These are phyloP conservation scores for Pao palembangensis DNA, from an alignment of 2,113 vertebrate genomes.

Conservation along the genomic window DNA sequence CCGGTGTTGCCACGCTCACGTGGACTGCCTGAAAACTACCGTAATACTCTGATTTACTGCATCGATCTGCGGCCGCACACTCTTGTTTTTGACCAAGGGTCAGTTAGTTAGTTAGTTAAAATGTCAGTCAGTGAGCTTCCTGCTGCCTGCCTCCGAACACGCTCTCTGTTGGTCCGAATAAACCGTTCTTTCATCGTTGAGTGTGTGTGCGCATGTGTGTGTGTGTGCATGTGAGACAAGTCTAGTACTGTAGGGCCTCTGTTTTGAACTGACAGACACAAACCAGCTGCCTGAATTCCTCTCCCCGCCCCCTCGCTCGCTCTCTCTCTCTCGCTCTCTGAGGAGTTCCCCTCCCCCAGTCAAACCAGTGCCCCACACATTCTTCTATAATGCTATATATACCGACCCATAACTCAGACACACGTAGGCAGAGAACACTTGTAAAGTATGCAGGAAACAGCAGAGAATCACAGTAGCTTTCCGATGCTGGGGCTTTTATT, in stretches of 20 bases:
- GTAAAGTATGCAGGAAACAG: slow-evolving; percentile 3
- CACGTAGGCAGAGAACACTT: slow-evolving; percentile 8
- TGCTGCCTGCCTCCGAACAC: slow-evolving; percentile 48
- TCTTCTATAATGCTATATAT: slow-evolving; percentile 39
- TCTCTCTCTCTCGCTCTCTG: slow-evolving; percentile 53
- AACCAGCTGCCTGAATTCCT: slow-evolving; percentile 70
- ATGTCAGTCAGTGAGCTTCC: slow-evolving; percentile 50
- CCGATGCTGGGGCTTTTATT: slow-evolving; percentile 1
- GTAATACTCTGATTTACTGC: slow-evolving; percentile 9
- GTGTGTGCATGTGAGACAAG: slow-evolving; percentile 26
- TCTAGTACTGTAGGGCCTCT: slow-evolving; percentile 65
- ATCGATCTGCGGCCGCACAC: slow-evolving; percentile 13
- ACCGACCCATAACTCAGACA: slow-evolving; percentile 6
- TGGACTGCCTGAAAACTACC: neutral
- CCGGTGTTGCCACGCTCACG: neutral
- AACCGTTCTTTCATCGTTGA: slow-evolving; percentile 65
- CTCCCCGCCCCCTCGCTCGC: slow-evolving; percentile 26
- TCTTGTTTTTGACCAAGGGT: slow-evolving; percentile 36
- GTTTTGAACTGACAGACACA: slow-evolving; percentile 68
- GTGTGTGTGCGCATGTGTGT: slow-evolving; percentile 27
- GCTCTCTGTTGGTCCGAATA: slow-evolving; percentile 66
- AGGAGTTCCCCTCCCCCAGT: slow-evolving; percentile 50
- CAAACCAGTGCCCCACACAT: slow-evolving; percentile 44
- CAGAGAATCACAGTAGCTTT: slow-evolving; percentile 1
- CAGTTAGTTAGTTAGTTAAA: too few species aligned